phyloP scores from a whole-genome alignment of 1,140 invertebrate species.

The Ips typographus region DNA sequence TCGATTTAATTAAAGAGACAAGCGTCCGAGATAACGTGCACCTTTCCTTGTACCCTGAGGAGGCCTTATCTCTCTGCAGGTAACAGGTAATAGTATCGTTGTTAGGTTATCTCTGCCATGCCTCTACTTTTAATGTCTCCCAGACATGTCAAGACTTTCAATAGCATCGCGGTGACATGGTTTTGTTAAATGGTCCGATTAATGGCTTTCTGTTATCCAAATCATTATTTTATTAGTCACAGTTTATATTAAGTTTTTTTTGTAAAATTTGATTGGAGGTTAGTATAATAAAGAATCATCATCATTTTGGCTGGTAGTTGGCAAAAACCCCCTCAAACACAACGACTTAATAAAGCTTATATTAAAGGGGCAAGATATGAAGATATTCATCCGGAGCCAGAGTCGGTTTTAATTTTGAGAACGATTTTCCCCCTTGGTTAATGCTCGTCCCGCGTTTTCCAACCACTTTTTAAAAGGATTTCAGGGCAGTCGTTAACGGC shows the following conservation, averaged over 20 bases:
- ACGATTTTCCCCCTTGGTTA: not conserved
- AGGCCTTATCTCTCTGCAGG: constrained; percentile 17
- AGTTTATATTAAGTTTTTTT: too few species aligned
- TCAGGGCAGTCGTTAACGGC: constrained; percentile 19
- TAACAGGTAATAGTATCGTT: constrained; percentile 30
- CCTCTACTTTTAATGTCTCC: not conserved
- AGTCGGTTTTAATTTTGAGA: too few species aligned
- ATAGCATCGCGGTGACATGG: not conserved
- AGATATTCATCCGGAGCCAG: too few species aligned
- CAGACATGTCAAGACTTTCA: not conserved
- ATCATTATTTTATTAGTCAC: too few species aligned
- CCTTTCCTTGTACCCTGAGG: constrained; percentile 18
- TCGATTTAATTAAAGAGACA: constrained; percentile 36
- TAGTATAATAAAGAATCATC: too few species aligned
- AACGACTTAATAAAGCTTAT: too few species aligned
- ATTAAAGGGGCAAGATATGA: too few species aligned
- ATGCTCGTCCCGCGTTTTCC: too few species aligned
- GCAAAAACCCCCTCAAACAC: too few species aligned
- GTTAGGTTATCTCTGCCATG: constrained; percentile 2
- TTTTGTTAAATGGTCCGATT: not conserved
- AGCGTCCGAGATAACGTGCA: constrained; percentile 15
- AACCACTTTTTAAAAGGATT: constrained; percentile 21
- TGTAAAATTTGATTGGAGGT: too few species aligned
- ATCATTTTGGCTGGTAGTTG: too few species aligned
- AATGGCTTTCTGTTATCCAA: too few species aligned